Evolutionary conservation across 2,797 vertebrate species (phyloP).

Genomic region (Glyptemys insculpta): DNA sequence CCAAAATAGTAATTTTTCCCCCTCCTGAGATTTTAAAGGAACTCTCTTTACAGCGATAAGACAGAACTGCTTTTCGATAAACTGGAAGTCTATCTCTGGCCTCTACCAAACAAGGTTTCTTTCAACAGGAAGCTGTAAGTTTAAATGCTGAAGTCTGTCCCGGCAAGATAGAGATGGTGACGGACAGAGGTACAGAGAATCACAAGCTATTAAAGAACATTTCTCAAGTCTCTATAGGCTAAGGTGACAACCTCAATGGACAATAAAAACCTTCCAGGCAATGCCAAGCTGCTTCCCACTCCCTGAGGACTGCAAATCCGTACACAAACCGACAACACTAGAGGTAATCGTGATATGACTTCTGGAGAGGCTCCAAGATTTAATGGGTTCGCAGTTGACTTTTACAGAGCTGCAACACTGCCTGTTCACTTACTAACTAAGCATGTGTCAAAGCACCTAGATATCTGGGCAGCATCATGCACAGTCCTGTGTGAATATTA

Average conservation of each 20-base stretch:
- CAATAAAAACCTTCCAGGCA: neutral
- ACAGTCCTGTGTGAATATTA: constrained; percentile 28
- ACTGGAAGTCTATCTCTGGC: neutral
- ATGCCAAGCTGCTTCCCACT: constrained; percentile 10
- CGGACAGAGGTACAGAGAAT: neutral
- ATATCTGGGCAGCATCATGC: constrained; percentile 45
- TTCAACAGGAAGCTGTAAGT: neutral
- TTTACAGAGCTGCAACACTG: constrained; percentile 12
- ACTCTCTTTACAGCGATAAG: neutral
- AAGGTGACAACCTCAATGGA: neutral
- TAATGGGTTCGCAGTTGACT: neutral
- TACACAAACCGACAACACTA: neutral
- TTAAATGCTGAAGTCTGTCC: neutral
- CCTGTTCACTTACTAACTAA: neutral
- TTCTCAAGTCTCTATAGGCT: neutral
- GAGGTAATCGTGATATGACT: neutral
- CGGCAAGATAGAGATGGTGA: neutral
- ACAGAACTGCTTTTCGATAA: neutral
- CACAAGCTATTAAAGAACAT: constrained; percentile 1
- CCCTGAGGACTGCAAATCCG: neutral
- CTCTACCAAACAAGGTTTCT: neutral
- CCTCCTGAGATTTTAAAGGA: neutral
- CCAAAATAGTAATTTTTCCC: neutral
- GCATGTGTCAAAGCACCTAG: neutral
- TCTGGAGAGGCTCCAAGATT: constrained; percentile 29